A percentile compares a stretch with the other conserved stretches of the same genome.
These are phyloP conservation scores for Fulica atra DNA, from an alignment of 2,113 vertebrate species.

Conservation along the genomic window DNA sequence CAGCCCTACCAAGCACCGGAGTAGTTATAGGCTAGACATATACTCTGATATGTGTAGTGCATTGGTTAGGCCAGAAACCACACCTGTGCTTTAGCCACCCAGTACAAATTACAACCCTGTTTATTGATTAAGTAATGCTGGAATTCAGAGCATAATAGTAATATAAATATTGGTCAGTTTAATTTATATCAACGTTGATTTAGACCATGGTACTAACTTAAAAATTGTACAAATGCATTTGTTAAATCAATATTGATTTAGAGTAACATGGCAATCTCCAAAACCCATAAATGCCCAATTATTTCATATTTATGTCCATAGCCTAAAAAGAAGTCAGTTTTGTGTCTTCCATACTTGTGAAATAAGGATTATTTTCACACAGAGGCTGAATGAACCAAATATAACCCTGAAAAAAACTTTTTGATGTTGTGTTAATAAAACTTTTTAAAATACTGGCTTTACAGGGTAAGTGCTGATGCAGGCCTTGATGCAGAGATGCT, in stretches of 20 bases:
- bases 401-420: background rate
- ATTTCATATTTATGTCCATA: background rate
- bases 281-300: background rate
- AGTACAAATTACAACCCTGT: background rate
- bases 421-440: background rate
- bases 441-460: background rate
- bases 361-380: background rate
- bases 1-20: background rate
- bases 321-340: background rate
- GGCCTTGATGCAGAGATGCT: background rate
- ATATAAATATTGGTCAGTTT: background rate
- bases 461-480: background rate
- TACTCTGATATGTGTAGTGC: background rate
- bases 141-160: background rate
- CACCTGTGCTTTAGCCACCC: background rate
- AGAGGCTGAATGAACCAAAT: background rate
- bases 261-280: background rate
- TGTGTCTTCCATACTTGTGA: background rate
- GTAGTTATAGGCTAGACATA: background rate
- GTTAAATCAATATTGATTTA: background rate
- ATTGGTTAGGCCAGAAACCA: background rate
- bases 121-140: background rate
- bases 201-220: background rate
- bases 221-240: background rate
- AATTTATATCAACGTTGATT: conserved; percentile 16